phyloP scores from a whole-genome alignment of 2,888 invertebrate species.

The Ormyrus rosae region DNA sequence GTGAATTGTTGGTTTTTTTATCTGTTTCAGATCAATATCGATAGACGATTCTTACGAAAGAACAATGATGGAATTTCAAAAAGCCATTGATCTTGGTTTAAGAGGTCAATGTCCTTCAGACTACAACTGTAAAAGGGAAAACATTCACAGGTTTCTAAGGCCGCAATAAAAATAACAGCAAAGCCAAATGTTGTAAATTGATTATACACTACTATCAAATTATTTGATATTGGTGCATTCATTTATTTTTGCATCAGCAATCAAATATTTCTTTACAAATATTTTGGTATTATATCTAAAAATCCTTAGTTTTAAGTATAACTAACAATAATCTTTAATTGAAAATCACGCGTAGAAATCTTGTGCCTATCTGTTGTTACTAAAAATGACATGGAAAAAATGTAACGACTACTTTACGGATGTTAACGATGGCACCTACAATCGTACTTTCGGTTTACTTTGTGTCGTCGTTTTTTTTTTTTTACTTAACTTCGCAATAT shows the following conservation, averaged over 20 bases:
- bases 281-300: conserved; percentile 44
- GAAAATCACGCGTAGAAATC: conserved; percentile 49
- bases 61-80: conserved; percentile 81
- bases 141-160: conserved; percentile 68
- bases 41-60: conserved; percentile 80
- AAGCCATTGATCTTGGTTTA: conserved; percentile 82
- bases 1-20: conserved; percentile 13
- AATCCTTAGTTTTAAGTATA: conserved; percentile 41
- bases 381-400: conserved; percentile 44
- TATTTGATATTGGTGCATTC: conserved; percentile 52
- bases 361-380: conserved; percentile 10
- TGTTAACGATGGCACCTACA: conserved; percentile 34
- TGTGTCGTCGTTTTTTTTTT: conserved; percentile 21
- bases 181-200: conserved; percentile 42
- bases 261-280: conserved; percentile 53
- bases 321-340: conserved; percentile 47
- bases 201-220: conserved; percentile 47
- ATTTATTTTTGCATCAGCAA: conserved; percentile 56
- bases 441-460: conserved; percentile 17
- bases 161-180: conserved; percentile 58
- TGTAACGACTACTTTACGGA: neutral
- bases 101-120: conserved; percentile 71
- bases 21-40: conserved; percentile 76
- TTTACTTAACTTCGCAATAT: conserved; percentile 37
- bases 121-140: conserved; percentile 72